Conservation (phyloP, 2,113 vertebrate species). For the Bettongia penicillata region DNA sequence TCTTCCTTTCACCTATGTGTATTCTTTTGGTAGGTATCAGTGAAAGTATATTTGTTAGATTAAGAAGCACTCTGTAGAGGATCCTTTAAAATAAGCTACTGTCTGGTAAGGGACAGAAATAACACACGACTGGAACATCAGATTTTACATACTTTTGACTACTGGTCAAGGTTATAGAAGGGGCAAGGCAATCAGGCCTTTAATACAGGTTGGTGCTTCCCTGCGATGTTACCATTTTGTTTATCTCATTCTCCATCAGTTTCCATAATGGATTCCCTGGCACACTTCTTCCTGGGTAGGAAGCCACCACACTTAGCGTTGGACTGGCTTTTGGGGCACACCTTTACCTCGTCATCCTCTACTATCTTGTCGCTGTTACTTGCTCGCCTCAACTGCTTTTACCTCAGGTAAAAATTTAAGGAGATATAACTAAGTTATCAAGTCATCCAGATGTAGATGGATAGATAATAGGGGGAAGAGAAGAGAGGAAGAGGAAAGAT, state of each 20-base stretch:
- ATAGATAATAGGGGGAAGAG: not conserved
- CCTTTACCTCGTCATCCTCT: not conserved
- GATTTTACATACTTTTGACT: not conserved
- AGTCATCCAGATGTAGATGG: not conserved
- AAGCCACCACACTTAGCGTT: not conserved
- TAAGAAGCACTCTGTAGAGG: not conserved
- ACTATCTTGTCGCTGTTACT: not conserved
- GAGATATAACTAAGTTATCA: not conserved
- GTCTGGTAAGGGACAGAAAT: not conserved
- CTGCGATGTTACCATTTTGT: not conserved
- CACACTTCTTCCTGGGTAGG: not conserved
- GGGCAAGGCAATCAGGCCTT: not conserved
- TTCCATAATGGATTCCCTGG: not conserved
- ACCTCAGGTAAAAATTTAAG: not conserved
- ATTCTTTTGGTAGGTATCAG: not conserved
- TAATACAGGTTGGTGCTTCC: not conserved
- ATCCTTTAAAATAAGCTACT: not conserved
- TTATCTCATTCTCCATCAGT: not conserved
- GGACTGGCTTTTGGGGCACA: not conserved
- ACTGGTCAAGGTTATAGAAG: too few species aligned
- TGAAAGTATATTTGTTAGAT: not conserved
- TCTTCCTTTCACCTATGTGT: not conserved
- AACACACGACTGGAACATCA: not conserved
- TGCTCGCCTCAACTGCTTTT: not conserved
- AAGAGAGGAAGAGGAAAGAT: too few species aligned